Evolutionary conservation across 2,888 invertebrate genomes (phyloP), one percentile per base, ranked within the genome.

Genomic region (Arrhopalites spinosus): DNA sequence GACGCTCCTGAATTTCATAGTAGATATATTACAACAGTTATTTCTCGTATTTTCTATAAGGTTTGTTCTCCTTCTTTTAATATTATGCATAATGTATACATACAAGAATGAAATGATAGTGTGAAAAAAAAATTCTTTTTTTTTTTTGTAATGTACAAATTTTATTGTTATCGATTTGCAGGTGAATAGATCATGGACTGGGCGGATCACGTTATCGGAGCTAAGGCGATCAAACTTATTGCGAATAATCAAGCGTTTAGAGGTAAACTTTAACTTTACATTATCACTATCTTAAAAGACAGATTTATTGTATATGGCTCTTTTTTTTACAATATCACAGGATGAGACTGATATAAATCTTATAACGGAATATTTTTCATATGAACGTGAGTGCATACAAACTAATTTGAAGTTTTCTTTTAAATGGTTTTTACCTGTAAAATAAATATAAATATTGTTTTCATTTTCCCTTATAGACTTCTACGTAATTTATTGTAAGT

Each of bases 401-500:
- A 45, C 7, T 45, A 7, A 45, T 45, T 11, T 45, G 45, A 7
- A 45, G 15, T 45, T 45, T n/a, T n/a, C n/a, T n/a, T n/a, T 11
- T 45, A 45, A 45, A 15, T 45, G 45, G 45, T n/a, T n/a, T n/a
- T n/a, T n/a, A 45, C 45, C 15, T 45, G 45, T 15, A 45, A 45
- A 11, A 11, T 7, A 45, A 45, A 45, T 45, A 11, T 15, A 15
- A 7, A 45, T 11, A 11, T 45, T 45, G 15, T 11, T 45, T 7
- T 45, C 45, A 45, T 11, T 89, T 88, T 98, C 98, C 85, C 99
- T 99, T 86, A 99, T 99, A 87, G 99, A 99, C 88, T 99, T 99
- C 88, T 99, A 99, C 88, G 99, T 99, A 78, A 98, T 99, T 86
- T 99, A 99, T 87, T 99, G 99, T 89, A 99, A 99, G 87, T 99